Conservation (phyloP, 2,797 vertebrate genomes). For the Silurus lanzhouensis region DNA sequence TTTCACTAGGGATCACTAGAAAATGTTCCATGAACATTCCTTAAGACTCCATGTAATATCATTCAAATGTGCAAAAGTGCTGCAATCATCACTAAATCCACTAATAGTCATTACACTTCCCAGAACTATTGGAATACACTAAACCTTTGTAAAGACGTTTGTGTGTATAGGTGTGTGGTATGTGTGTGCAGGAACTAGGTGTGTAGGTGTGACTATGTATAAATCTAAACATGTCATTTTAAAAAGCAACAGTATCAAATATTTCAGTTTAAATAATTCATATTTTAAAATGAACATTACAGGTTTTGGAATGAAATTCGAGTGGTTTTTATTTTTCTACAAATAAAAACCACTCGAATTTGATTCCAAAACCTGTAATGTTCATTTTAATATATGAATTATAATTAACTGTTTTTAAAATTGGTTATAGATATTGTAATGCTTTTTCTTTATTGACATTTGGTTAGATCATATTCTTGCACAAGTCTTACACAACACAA, state of each 20-base stretch:
- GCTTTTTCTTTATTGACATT: background rate
- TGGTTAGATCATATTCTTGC: background rate
- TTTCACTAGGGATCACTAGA: slow-evolving; percentile 2
- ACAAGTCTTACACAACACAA: background rate
- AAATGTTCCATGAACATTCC: slow-evolving; percentile 24
- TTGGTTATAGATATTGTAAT: background rate
- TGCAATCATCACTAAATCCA: background rate
- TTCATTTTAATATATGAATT: background rate
- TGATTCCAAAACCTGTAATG: background rate
- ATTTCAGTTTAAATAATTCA: background rate
- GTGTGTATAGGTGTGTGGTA: background rate
- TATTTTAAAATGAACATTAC: background rate
- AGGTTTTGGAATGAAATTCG: no score
- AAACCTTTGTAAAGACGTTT: background rate
- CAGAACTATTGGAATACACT: background rate
- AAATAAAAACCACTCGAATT: background rate
- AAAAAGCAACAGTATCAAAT: background rate
- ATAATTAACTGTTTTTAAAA: background rate
- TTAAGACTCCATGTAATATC: slow-evolving; percentile 23
- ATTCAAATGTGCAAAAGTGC: slow-evolving; percentile 14
- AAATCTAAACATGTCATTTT: background rate
- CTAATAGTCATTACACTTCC: background rate
- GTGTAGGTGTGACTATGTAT: background rate
- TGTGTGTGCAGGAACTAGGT: background rate
- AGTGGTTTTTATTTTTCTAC: background rate